Evolutionary conservation across 2,113 vertebrate genomes (phyloP).

Genomic region (Oceanodroma tethys): DNA sequence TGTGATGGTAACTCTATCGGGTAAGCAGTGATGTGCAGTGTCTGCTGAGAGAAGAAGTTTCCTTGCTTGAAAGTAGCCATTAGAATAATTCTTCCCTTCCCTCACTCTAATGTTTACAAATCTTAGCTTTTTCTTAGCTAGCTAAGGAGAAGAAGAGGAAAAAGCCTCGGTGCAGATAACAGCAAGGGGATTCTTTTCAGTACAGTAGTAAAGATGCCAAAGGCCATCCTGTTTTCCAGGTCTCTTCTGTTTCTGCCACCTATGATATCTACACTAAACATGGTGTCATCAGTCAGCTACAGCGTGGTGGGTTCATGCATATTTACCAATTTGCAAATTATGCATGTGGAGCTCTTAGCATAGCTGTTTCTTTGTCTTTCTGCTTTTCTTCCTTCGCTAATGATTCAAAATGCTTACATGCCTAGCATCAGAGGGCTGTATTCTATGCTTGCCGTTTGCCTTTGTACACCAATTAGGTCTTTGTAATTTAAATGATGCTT

Average conservation of each 20-base stretch:
- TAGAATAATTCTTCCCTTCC: neutral
- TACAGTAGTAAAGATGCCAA: neutral
- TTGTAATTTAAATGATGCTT: constrained; percentile 74
- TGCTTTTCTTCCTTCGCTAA: constrained; percentile 63
- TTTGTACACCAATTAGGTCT: constrained; percentile 71
- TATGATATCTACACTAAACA: constrained; percentile 15
- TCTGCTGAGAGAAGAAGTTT: neutral
- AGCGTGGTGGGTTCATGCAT: constrained; percentile 44
- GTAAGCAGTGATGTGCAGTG: neutral
- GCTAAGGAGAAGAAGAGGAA: neutral
- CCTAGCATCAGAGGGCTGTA: constrained; percentile 35
- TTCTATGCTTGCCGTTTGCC: constrained; percentile 60
- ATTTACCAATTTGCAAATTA: constrained; percentile 69
- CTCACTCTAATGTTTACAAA: neutral
- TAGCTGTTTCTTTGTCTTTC: constrained; percentile 64
- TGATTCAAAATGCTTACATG: constrained; percentile 63
- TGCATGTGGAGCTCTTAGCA: constrained; percentile 4
- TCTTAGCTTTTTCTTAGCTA: neutral
- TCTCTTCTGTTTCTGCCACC: neutral
- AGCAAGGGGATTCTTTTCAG: neutral
- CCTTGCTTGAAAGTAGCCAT: neutral
- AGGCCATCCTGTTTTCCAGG: neutral
- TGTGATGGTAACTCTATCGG: rapidly evolving
- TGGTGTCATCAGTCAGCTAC: constrained; percentile 9
- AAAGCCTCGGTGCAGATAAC: neutral